Evolutionary conservation across 2,113 vertebrate genomes (phyloP), one percentile per base, ranked within the genome.

Genomic region (Meriones unguiculatus): DNA sequence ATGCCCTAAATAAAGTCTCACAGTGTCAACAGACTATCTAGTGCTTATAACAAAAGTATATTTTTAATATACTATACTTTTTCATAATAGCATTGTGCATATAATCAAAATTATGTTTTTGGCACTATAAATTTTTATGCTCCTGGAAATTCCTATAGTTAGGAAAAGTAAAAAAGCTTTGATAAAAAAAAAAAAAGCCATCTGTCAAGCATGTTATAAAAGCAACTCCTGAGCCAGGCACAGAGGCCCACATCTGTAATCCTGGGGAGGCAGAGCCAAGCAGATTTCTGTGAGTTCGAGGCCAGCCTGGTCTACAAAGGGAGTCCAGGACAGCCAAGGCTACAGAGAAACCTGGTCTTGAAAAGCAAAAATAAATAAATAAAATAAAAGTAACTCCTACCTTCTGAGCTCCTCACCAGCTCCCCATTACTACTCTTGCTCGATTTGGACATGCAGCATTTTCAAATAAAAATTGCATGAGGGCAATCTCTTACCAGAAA

Each of bases 1-100:
- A 78, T 93, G 92, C 52, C 97, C 84, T 80, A 93, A 94, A 95
- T 87, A 97, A 87, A 84, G 28, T 8, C 12, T 82, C 70, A 86
- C 70, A 95, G 24, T 85, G 15, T 76, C 93, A 75, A 32, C 10
- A 94, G 32, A 93, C 62, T 88, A 91, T 32, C n/a, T 92, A 85
- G 5, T 89, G 52, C 32, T 87, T 90, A 77, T 41, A 75, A 59
- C 50, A 96, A 95, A 96, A 76, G 70, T 22, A 62, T 50, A 70
- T 50, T 90, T 95, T 57, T 69, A 94, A 96, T 87, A 10, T 25
- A 90, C 50, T 25, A 30, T 17, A 52, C 18, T 85, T 82, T 92
- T 86, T 77, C 72, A 38, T 95, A 90, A 94, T 54, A 41, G 87
- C 9, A 90, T 41, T 89, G 72, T 54, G 87, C 35, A 7, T 81